Evolutionary conservation across 2,113 vertebrate genomes (phyloP).

Genomic region (Psephotus haematonotus): DNA sequence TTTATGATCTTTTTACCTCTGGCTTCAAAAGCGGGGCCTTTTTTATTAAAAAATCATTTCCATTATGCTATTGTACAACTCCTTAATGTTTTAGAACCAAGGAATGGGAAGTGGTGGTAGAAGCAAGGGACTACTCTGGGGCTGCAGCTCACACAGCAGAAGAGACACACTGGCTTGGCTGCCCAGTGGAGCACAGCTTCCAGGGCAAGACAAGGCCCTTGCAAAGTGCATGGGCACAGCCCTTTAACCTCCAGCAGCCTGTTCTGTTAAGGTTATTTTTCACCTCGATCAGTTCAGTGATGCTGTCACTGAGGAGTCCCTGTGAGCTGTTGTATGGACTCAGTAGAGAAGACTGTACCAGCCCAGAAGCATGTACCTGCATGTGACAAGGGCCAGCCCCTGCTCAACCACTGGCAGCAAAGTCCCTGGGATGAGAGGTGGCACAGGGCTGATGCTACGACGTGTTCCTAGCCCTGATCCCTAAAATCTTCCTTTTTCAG

Average conservation of each 20-base stretch:
- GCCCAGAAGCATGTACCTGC: rapidly evolving
- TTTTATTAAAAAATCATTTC: neutral
- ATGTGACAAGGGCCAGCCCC: neutral
- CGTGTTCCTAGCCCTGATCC: neutral
- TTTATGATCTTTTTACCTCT: neutral
- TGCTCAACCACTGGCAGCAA: neutral
- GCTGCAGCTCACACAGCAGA: neutral
- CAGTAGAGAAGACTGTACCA: neutral
- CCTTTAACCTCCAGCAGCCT: neutral
- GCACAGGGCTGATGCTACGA: neutral
- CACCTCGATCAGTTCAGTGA: neutral
- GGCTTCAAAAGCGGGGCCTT: neutral
- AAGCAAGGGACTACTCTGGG: too few relatives aligned
- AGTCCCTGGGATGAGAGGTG: neutral
- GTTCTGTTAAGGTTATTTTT: neutral
- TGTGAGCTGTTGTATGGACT: neutral
- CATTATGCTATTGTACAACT: rapidly evolving
- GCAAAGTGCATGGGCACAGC: rapidly evolving
- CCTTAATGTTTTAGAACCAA: neutral
- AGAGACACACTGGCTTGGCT: neutral
- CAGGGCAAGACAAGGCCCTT: rapidly evolving
- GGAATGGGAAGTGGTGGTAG: neutral
- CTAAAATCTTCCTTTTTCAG: neutral
- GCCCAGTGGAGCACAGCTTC: neutral
- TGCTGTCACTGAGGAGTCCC: neutral